Conservation (phyloP, 2,113 vertebrate genomes). For the Amphilophus citrinellus region DNA sequence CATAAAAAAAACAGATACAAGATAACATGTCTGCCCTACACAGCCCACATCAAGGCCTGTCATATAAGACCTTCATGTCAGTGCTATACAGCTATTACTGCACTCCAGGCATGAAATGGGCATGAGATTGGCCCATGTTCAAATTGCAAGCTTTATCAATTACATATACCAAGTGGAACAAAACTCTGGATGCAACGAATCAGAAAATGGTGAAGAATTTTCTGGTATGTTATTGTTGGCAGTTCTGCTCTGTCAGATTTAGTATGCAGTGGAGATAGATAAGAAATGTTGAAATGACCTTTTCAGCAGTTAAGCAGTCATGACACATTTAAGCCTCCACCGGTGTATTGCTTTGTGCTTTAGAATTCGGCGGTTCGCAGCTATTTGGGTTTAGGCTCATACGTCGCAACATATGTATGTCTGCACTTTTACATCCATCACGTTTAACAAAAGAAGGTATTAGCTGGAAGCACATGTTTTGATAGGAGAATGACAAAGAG, state of each 20-base stretch:
- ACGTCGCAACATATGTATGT: not conserved
- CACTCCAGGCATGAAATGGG: constrained; percentile 45
- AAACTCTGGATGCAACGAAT: constrained; percentile 27
- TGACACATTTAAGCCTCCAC: constrained; percentile 10
- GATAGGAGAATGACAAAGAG: constrained; percentile 19
- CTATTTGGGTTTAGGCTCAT: constrained; percentile 6
- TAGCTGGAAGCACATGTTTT: constrained; percentile 40
- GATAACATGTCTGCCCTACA: not conserved
- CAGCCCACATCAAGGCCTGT: constrained; percentile 17
- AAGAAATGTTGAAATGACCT: constrained; percentile 49
- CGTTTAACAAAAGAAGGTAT: constrained; percentile 24
- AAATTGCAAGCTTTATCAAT: constrained; percentile 45
- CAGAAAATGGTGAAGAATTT: constrained; percentile 27
- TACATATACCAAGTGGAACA: constrained; percentile 20
- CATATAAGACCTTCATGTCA: constrained; percentile 18
- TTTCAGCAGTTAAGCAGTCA: constrained; percentile 28
- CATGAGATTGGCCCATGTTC: constrained; percentile 11
- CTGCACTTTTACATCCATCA: constrained; percentile 9
- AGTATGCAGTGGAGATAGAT: constrained; percentile 37
- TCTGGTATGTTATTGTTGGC: constrained; percentile 59
- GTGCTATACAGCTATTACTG: constrained; percentile 29
- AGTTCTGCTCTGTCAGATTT: constrained; percentile 30
- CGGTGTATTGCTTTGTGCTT: not conserved
- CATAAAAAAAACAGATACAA: not conserved
- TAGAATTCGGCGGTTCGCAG: not conserved